Conservation (phyloP, 2,888 invertebrate species). For the Magallana nippona region DNA sequence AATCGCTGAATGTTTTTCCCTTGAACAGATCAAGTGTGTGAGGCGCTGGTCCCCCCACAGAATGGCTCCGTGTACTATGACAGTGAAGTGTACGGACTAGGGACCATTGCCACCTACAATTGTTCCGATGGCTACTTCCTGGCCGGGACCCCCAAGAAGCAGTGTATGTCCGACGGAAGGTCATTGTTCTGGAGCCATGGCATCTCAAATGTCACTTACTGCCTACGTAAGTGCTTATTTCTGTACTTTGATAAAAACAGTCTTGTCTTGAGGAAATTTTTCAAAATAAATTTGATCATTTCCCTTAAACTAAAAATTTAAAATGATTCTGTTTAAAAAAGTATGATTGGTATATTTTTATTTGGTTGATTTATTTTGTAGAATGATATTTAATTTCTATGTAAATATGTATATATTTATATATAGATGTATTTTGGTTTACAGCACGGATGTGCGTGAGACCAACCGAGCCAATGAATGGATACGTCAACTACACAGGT, state of each 20-base stretch:
- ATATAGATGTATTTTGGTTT: conserved; percentile 2
- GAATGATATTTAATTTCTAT: no score
- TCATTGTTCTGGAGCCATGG: conserved; percentile 22
- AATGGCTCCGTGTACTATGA: conserved; percentile 59
- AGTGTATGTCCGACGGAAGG: conserved; percentile 47
- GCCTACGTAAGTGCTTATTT: not conserved
- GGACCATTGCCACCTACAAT: conserved; percentile 61
- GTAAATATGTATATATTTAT: no score
- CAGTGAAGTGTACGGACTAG: conserved; percentile 52
- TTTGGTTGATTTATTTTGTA: no score
- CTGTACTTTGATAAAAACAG: not conserved
- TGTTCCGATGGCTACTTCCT: conserved; percentile 65
- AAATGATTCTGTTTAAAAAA: no score
- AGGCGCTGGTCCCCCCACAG: conserved; percentile 46
- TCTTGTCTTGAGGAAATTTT: not conserved
- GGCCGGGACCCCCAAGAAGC: conserved; percentile 56
- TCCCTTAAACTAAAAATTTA: no score
- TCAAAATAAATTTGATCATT: no score
- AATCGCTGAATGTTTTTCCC: not conserved
- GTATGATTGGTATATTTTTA: no score
- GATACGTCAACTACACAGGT: conserved; percentile 53
- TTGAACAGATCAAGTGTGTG: conserved; percentile 57
- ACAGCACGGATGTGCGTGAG: conserved; percentile 66
- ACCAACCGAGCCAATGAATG: conserved; percentile 58
- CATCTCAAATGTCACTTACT: not conserved